Base-by-base conservation (phyloP, 2,888 invertebrate genomes). In the Andrena fulva region DNA sequence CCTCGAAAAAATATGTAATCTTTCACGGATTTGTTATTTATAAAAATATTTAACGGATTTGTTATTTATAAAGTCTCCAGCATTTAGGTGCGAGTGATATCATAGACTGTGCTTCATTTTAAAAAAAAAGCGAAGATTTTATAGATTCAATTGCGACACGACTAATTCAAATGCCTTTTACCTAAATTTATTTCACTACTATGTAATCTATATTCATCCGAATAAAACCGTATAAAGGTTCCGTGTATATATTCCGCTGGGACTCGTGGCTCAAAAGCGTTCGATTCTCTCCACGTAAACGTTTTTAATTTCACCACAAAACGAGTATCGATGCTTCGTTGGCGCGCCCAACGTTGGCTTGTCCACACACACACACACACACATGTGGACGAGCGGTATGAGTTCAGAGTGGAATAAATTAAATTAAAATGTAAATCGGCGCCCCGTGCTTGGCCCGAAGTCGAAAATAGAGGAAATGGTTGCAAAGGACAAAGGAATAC, bases 361-460 rank as follows among this genome's bases (percentile, higher is more conserved):
- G 48, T 1, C 12, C 52, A 24, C 33, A 10, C 16, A 20, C 20
- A 24, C 33, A 10, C 16, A 20, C 20, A 20, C 20, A 24, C 16
- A 7, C 60, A 16, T 31, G 10, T 3, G 50, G 8, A 20, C 31
- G 62, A 56, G 6, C 42, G 8, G 50, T 66, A 24, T 54, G 52
- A 56, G 76, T 70, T 80, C 75, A 83, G 84, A 76, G 72, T 80
- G 82, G 88, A 88, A 87, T 87, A 87, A 87, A 88, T 88, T 85
- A 86, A 87, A 89, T 88, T 80, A 89, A 87, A 89, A 88, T 89
- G 87, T 86, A 84, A 88, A 88, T 89, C 80, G 87, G 84, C 8
- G 73, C 31, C 20, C 69, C 63, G 20, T 60, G 63, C n/a, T 63
- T 56, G 7, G 27, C 29, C 42, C 54, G 54, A 59, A 59, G 56